Percentiles rank a stretch among this genome's conserved stretches.
These are phyloP conservation scores for Tetropium fuscum DNA, from an alignment of 2,888 invertebrate species.

Conservation along the genomic window DNA sequence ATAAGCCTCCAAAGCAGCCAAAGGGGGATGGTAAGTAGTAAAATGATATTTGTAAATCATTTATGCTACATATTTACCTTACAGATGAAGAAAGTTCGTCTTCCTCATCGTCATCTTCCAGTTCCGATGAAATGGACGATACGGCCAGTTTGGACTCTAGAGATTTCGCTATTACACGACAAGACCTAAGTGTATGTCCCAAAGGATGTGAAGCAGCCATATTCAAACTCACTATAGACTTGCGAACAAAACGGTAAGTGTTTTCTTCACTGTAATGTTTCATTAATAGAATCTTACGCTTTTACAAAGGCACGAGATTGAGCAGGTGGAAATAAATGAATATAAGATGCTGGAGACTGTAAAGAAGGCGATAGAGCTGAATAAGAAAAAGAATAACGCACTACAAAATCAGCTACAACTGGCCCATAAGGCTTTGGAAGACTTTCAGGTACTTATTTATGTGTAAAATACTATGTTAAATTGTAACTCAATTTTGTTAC, in stretches of 20 bases:
- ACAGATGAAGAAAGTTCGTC: constrained; percentile 33
- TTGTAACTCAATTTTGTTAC: constrained; percentile 55
- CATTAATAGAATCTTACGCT: neutral
- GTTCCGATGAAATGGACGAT: constrained; percentile 68
- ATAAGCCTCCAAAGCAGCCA: constrained; percentile 74
- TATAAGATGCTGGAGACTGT: constrained; percentile 70
- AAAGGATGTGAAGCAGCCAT: constrained; percentile 76
- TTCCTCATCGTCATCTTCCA: constrained; percentile 69
- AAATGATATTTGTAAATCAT: neutral
- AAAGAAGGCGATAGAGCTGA: constrained; percentile 71
- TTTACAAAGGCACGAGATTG: constrained; percentile 66
- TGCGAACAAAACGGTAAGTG: constrained; percentile 71
- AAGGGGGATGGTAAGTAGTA: constrained; percentile 66
- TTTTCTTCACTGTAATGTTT: neutral
- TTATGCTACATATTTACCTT: neutral
- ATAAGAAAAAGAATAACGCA: constrained; percentile 70
- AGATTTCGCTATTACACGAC: constrained; percentile 74
- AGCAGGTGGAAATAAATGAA: constrained; percentile 72
- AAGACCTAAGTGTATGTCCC: constrained; percentile 81
- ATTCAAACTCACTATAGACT: constrained; percentile 76
- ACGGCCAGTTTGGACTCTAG: constrained; percentile 75
- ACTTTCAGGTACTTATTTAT: constrained; percentile 71
- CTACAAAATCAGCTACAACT: constrained; percentile 69
- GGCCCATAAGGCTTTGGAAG: constrained; percentile 72
- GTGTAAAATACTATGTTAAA: neutral